A percentile compares a stretch with the other conserved stretches of the same genome.
These are phyloP conservation scores for Xenopus tropicalis DNA, from an alignment of 2,113 vertebrate species.

Conservation along the genomic window DNA sequence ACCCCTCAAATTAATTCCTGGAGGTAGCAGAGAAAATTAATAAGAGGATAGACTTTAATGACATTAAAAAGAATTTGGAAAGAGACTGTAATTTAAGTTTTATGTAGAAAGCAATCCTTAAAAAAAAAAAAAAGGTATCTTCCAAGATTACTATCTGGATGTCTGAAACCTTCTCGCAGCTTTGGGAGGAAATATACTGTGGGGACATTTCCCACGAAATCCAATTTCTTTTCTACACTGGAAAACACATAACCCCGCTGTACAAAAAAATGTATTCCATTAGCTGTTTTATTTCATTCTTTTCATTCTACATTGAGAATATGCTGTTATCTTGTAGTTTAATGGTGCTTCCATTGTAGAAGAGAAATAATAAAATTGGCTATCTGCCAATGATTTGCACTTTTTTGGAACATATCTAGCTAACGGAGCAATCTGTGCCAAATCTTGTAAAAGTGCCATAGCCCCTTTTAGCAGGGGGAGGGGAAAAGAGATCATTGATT, in stretches of 20 bases:
- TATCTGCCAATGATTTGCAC: constrained; percentile 7
- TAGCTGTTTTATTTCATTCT: constrained; percentile 34
- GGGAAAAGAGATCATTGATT: background rate
- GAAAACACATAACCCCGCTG: constrained; percentile 36
- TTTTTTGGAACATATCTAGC: background rate
- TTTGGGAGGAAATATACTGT: constrained; percentile 25
- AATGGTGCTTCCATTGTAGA: constrained; percentile 14
- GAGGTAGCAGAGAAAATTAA: constrained; percentile 36
- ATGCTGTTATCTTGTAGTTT: constrained; percentile 29
- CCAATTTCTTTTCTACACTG: constrained; percentile 39
- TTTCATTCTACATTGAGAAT: constrained; percentile 32
- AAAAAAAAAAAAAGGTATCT: constrained; percentile 16
- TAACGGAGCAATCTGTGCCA: background rate
- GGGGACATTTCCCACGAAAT: constrained; percentile 23
- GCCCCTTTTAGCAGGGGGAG: background rate
- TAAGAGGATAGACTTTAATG: constrained; percentile 32
- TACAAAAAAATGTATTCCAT: constrained; percentile 38
- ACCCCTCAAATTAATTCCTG: constrained; percentile 34
- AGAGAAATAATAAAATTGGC: constrained; percentile 26
- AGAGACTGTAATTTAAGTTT: constrained; percentile 26
- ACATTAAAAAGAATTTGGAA: constrained; percentile 12
- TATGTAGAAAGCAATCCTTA: constrained; percentile 18
- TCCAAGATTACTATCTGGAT: constrained; percentile 29
- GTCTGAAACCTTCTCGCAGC: constrained; percentile 26
- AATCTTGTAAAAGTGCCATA: background rate